phyloP scores from a whole-genome alignment of 2,888 invertebrate genomes.

The Dendrolimus pini region DNA sequence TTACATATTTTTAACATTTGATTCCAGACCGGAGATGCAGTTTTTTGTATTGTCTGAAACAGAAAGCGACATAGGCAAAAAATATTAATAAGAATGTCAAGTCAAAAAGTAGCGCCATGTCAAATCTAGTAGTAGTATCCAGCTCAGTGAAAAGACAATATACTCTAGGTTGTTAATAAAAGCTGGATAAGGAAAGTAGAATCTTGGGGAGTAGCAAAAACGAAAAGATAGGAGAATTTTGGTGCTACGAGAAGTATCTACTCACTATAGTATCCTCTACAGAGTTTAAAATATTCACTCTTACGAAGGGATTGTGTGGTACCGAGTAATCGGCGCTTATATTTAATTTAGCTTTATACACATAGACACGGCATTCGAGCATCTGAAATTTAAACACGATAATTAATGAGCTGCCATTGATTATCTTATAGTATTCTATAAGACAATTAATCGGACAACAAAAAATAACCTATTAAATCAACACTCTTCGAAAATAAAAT shows the following conservation, averaged over 20 bases:
- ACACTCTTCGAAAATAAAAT: neutral
- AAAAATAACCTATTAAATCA: no score
- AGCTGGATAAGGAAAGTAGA: no score
- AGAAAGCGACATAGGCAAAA: slow-evolving; percentile 1
- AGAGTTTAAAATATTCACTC: slow-evolving; percentile 37
- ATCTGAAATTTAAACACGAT: slow-evolving; percentile 40
- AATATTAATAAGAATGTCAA: no score
- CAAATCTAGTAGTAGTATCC: no score
- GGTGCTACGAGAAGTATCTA: neutral
- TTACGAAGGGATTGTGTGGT: slow-evolving; percentile 66
- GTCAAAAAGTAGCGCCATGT: no score
- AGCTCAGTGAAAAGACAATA: no score
- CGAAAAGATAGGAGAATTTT: no score
- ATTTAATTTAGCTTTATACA: slow-evolving; percentile 81
- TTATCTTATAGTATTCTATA: no score
- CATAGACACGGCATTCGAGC: slow-evolving; percentile 78
- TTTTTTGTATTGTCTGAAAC: slow-evolving; percentile 29
- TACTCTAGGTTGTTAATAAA: no score
- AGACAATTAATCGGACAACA: no score
- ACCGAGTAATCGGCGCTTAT: slow-evolving; percentile 61
- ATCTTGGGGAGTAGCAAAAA: no score
- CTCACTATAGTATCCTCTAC: slow-evolving; percentile 43
- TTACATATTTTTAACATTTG: slow-evolving; percentile 42
- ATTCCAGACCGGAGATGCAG: slow-evolving; percentile 42
- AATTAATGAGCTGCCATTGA: neutral